Evolutionary conservation across 2,888 invertebrate genomes (phyloP).

Genomic region (Dorcus hopei): DNA sequence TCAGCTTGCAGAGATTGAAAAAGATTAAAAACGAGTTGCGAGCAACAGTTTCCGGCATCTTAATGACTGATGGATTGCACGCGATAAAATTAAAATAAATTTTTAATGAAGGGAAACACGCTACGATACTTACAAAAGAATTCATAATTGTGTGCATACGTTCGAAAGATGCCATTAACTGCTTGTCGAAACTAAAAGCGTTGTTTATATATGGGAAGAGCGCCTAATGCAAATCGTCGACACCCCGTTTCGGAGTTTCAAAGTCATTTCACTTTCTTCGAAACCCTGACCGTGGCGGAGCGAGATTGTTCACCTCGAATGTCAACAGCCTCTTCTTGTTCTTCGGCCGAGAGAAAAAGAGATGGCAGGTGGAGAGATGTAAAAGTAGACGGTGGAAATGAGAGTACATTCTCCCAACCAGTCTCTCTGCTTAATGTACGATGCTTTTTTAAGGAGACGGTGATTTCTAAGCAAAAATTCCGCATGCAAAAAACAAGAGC

Average conservation of each 20-base stretch:
- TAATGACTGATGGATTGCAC: too few species aligned
- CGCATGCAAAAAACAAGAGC: too few species aligned
- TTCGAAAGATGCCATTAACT: constrained; percentile 13
- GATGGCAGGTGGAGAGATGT: not conserved
- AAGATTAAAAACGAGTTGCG: too few species aligned
- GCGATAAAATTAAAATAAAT: too few species aligned
- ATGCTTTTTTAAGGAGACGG: not conserved
- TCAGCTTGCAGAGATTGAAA: too few species aligned
- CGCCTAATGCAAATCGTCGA: constrained; percentile 15
- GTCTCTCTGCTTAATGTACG: not conserved
- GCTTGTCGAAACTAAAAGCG: constrained; percentile 12
- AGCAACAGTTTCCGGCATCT: too few species aligned
- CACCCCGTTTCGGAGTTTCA: constrained; percentile 24
- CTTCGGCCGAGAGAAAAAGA: not conserved
- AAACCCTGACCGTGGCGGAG: constrained; percentile 23
- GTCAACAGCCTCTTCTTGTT: not conserved
- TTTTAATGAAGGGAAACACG: too few species aligned
- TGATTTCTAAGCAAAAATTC: not conserved
- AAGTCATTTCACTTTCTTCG: constrained; percentile 41
- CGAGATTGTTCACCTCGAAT: constrained; percentile 2
- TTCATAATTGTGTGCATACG: constrained; percentile 22
- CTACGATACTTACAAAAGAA: constrained; percentile 23
- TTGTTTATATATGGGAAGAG: constrained; percentile 34
- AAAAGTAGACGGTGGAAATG: constrained; percentile 7
- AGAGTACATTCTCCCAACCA: constrained; percentile 16